Evolutionary conservation across 1,140 invertebrate species (phyloP), one percentile per base, ranked within the genome.

Genomic region (Philopotamus ludificatus): DNA sequence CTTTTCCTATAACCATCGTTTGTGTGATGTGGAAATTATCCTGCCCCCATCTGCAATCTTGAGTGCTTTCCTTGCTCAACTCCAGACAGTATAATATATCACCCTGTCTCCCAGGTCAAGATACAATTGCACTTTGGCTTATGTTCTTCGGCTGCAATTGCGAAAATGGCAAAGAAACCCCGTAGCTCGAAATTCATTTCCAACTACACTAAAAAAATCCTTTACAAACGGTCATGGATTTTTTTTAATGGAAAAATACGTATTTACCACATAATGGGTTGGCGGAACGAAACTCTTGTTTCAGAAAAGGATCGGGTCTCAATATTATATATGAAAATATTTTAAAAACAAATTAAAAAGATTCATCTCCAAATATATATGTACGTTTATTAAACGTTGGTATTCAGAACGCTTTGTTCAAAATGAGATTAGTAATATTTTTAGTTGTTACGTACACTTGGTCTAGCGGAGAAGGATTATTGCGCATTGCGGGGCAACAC

Each of bases 121-220:
- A 50, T 50, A 50, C 47, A 50, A 50, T 50, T 50, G 47, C 47
- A 50, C 47, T 50, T 21, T 18, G n/a, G 47, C 21, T 50, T 9
- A 21, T 10, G 21, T 50, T 10, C 47, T 34, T 34, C 28, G 12
- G 28, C 47, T 50, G 10, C 18, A 18, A 3, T 20, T 20, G n/a
- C 47, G 20, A 4, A 50, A 50, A 45, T 3, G 8, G 44, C 12
- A 34, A 16, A 16, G 15, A 45, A 9, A 18, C 16, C 9, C 44
- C n/a, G 34, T 39, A 39, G 7, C 34, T 34, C 28, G 28, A 34
- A 34, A 34, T 7, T 12, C 12, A 34, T 7, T 34, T 34, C 12
- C 28, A n/a, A 34, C 28, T 34, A 12, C 28, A 12, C 4, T n/a
- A 34, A 34, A 34, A 34, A 34, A 34, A 4, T 34, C 28, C 28